Evolutionary conservation across 2,797 vertebrate genomes (phyloP).

Genomic region (Staurois parvus): DNA sequence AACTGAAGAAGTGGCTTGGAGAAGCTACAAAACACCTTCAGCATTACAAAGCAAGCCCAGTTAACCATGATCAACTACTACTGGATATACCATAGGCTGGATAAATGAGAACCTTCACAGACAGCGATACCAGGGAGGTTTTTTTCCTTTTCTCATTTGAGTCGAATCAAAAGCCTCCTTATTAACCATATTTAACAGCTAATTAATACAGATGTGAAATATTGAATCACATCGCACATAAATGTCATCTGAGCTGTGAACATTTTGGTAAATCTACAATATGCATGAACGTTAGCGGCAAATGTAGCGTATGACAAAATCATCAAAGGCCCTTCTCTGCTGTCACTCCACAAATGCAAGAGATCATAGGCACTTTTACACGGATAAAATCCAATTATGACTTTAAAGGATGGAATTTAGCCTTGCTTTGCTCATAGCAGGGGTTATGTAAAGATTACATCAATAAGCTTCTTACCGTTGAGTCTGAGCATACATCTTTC

Average conservation of each 20-base stretch:
- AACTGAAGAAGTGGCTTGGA: too few relatives aligned
- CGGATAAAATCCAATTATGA: constrained; percentile 60
- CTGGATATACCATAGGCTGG: too few relatives aligned
- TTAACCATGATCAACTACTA: too few relatives aligned
- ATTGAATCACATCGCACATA: constrained; percentile 14
- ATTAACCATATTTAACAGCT: not conserved
- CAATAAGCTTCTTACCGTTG: constrained; percentile 36
- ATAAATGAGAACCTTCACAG: too few relatives aligned
- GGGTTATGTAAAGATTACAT: constrained; percentile 60
- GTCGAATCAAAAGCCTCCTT: too few relatives aligned
- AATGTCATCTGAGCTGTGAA: constrained; percentile 16
- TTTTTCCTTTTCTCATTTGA: too few relatives aligned
- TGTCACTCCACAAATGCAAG: constrained; percentile 30
- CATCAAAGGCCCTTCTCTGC: constrained; percentile 47
- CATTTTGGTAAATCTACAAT: not conserved
- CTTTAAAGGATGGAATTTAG: constrained; percentile 53
- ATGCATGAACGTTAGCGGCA: constrained; percentile 32
- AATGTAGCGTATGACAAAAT: constrained; percentile 1
- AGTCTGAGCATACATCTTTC: not conserved
- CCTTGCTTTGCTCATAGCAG: constrained; percentile 1
- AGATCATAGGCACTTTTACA: constrained; percentile 29
- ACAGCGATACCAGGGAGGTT: too few relatives aligned
- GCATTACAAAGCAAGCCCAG: too few relatives aligned
- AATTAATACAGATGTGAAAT: constrained; percentile 31
- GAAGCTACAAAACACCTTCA: too few relatives aligned